Percentiles rank a stretch among this genome's conserved stretches.
phyloP scores from a whole-genome alignment of 2,797 vertebrate genomes.

The Numenius phaeopus region DNA sequence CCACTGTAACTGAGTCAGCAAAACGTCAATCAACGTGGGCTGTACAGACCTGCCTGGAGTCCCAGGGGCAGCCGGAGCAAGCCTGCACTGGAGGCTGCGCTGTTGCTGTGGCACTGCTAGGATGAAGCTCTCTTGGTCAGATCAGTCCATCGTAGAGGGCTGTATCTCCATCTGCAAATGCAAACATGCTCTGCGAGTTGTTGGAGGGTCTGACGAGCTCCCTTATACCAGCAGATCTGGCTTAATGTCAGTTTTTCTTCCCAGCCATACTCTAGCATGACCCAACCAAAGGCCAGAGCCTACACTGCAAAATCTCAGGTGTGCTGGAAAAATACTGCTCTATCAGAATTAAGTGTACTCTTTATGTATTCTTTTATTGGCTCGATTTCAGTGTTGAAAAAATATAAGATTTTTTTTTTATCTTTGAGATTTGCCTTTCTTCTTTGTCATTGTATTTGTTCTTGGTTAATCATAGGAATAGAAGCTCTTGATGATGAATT shows the following conservation, averaged over 20 bases:
- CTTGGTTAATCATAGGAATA: background rate
- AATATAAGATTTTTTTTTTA: background rate
- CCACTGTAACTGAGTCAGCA: background rate
- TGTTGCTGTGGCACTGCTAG: background rate
- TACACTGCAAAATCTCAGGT: background rate
- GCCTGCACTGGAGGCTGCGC: accelerated
- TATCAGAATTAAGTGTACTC: background rate
- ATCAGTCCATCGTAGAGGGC: background rate
- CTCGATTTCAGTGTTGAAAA: background rate
- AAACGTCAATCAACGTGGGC: accelerated
- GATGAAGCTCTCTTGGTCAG: background rate
- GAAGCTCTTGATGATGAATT: background rate
- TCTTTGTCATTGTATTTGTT: background rate
- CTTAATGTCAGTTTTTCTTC: background rate
- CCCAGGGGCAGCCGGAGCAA: background rate
- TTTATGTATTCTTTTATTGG: background rate
- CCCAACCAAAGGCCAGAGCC: background rate
- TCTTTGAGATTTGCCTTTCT: background rate
- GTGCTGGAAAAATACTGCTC: background rate
- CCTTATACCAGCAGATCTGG: background rate
- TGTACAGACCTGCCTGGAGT: background rate
- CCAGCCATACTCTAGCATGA: background rate
- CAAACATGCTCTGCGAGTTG: background rate
- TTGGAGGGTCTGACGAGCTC: background rate
- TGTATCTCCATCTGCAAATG: background rate